Evolutionary conservation across 2,113 vertebrate genomes (phyloP).

Genomic region (Petaurus breviceps): DNA sequence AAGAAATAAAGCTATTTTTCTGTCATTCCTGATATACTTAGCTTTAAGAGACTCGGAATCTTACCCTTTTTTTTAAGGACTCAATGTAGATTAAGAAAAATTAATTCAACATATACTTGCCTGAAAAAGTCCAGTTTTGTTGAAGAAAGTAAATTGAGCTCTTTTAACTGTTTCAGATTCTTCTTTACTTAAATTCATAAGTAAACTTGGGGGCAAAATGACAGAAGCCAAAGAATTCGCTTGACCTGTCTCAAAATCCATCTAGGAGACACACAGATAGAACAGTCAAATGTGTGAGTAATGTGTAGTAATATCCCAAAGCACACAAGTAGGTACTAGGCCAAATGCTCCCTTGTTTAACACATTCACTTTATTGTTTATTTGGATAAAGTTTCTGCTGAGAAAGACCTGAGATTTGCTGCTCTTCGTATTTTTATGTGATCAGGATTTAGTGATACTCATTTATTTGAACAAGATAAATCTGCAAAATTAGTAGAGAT

Average conservation of each 20-base stretch:
- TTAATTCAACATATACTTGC: slow-evolving; percentile 73
- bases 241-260: slow-evolving; percentile 88
- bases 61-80: neutral
- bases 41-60: neutral
- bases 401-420: neutral
- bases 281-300: neutral
- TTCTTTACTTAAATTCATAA: slow-evolving; percentile 85
- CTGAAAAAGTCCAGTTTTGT: slow-evolving; percentile 94
- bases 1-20: slow-evolving; percentile 36
- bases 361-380: neutral
- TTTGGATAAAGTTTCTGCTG: neutral
- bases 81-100: slow-evolving; percentile 10
- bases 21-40: neutral
- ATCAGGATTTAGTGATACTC: neutral
- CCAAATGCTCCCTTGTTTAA: neutral
- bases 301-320: neutral
- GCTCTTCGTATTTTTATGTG: neutral
- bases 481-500: neutral
- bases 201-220: slow-evolving; percentile 89
- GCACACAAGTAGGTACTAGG: neutral
- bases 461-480: slow-evolving; percentile 16
- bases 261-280: slow-evolving; percentile 82
- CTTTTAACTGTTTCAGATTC: slow-evolving; percentile 86
- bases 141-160: slow-evolving; percentile 97
- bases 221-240: slow-evolving; percentile 88